Evolutionary conservation across 2,113 vertebrate species (phyloP).

Genomic region (Lophochroa leadbeateri): DNA sequence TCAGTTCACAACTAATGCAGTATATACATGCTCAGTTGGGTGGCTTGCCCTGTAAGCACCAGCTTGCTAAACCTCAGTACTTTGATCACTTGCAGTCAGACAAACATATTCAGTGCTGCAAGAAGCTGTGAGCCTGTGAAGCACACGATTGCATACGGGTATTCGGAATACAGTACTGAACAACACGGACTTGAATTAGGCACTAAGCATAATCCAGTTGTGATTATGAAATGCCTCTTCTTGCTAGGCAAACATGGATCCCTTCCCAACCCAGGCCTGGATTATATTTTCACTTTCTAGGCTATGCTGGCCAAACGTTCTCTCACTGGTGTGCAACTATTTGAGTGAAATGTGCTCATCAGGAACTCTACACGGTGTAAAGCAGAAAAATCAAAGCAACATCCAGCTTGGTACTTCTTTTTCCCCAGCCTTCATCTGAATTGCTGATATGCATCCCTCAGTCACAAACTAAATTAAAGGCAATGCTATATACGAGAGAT

Average conservation of each 20-base stretch:
- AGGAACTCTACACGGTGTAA: background rate
- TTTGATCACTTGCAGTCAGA: background rate
- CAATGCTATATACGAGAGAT: background rate
- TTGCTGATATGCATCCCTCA: background rate
- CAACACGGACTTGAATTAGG: background rate
- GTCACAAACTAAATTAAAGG: background rate
- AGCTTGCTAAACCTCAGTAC: conserved; percentile 2
- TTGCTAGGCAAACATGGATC: background rate
- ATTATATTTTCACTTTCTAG: conserved; percentile 42
- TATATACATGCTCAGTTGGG: background rate
- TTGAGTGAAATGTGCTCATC: conserved; percentile 3
- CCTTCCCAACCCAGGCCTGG: background rate
- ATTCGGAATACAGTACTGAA: background rate
- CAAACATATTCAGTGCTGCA: background rate
- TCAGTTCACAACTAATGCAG: background rate
- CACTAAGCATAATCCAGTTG: background rate
- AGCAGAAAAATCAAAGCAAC: background rate
- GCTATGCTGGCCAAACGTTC: background rate
- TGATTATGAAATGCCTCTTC: conserved; percentile 39
- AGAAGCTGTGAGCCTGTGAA: background rate
- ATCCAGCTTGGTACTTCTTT: background rate
- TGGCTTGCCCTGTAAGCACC: background rate
- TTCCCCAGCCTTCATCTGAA: background rate
- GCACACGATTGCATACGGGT: background rate
- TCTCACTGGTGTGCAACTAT: background rate